Evolutionary conservation across 2,888 invertebrate species (phyloP).

Genomic region (Drosophila eohydei): DNA sequence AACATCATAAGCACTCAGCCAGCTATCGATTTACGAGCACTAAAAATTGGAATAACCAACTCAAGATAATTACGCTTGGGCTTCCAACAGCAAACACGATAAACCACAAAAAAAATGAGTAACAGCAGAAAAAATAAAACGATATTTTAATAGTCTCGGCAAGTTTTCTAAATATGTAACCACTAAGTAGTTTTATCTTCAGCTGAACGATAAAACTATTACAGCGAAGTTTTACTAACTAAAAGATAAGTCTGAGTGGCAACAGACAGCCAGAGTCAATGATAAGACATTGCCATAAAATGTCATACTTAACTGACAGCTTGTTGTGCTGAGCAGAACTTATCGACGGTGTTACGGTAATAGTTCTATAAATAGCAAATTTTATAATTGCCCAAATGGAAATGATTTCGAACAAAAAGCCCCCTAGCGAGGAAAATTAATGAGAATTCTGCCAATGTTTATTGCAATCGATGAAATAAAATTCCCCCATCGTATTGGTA

Average conservation of each 20-base stretch:
- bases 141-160: not conserved
- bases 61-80: constrained; percentile 1
- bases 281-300: not conserved
- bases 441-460: not conserved
- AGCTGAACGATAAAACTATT: not conserved
- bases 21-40: constrained; percentile 14
- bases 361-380: not conserved
- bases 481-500: too few relatives aligned
- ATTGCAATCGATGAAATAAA: not conserved
- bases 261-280: not conserved
- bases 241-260: not conserved
- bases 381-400: not conserved
- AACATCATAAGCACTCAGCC: constrained; percentile 28
- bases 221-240: not conserved
- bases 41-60: constrained; percentile 16
- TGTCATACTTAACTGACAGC: constrained; percentile 1
- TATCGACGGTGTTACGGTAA: not conserved
- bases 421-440: not conserved
- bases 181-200: not conserved
- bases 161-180: not conserved
- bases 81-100: not conserved
- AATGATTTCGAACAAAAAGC: not conserved
- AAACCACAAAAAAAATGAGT: not conserved
- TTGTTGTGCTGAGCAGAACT: not conserved
- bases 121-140: not conserved